phyloP scores from a whole-genome alignment of 92 coral and sea anemone genomes.

The Epizoanthus illoricatus region DNA sequence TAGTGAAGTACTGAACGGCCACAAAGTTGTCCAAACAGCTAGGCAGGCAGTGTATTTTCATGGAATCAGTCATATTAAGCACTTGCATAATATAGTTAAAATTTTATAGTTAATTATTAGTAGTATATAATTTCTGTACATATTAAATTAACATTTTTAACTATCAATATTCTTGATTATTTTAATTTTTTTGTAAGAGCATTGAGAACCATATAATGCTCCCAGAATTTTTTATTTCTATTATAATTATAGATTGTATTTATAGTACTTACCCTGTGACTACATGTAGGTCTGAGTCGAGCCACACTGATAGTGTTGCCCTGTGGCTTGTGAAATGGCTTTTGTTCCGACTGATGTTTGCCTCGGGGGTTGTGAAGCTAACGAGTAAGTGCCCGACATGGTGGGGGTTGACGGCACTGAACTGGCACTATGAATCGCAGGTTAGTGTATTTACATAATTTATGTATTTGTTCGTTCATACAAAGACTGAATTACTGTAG shows the following conservation, averaged over 20 bases:
- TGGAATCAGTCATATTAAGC: too few species aligned
- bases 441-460: constrained; percentile 18
- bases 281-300: constrained; percentile 31
- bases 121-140: too few species aligned
- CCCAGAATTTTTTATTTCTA: too few species aligned
- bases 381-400: constrained; percentile 81
- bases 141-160: neutral
- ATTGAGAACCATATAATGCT: too few species aligned
- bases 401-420: constrained; percentile 83
- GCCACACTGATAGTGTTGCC: constrained; percentile 59
- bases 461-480: too few species aligned
- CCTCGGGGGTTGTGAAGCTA: constrained; percentile 80
- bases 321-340: constrained; percentile 87
- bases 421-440: constrained; percentile 90
- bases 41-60: too few species aligned
- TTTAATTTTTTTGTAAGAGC: neutral
- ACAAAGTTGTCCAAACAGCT: too few species aligned
- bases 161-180: neutral
- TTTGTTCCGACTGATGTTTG: constrained; percentile 75
- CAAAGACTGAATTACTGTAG: neutral
- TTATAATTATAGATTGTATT: too few species aligned
- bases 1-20: too few species aligned
- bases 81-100: too few species aligned
- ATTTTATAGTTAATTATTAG: too few species aligned
- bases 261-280: too few species aligned